Evolutionary conservation across 2,888 invertebrate species (phyloP).

Genomic region (Chironomus tentans): DNA sequence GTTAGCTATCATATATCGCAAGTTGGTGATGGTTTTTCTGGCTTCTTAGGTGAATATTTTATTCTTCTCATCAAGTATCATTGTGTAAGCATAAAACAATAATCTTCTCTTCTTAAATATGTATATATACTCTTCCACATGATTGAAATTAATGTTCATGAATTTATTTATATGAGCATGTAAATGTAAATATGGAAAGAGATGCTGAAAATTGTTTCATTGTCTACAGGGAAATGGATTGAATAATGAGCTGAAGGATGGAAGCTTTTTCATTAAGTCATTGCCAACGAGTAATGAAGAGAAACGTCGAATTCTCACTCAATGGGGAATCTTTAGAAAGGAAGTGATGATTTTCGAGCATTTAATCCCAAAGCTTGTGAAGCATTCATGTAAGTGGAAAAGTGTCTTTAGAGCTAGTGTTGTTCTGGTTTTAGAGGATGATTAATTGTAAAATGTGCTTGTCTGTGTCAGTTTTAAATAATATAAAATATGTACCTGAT

Average conservation of each 20-base stretch:
- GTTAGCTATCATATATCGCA: neutral
- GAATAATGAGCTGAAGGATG: neutral
- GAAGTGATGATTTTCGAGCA: neutral
- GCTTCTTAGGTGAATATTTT: conserved; percentile 15
- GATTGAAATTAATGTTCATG: neutral
- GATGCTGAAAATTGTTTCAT: neutral
- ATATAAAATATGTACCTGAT: no score
- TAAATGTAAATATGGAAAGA: no score
- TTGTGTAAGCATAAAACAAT: neutral
- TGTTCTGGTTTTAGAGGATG: neutral
- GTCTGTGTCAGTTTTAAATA: no score
- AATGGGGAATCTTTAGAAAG: conserved; percentile 10
- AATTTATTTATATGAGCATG: neutral
- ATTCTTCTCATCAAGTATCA: neutral
- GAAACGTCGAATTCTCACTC: neutral
- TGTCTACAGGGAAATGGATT: neutral
- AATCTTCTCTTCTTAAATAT: neutral
- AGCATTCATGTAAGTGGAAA: neutral
- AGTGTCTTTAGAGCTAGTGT: neutral
- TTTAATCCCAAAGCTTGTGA: neutral
- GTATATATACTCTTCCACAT: neutral
- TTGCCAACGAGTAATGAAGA: neutral
- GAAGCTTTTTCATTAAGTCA: conserved; percentile 9
- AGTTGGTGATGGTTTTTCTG: conserved; percentile 9
- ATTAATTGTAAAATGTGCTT: no score